Evolutionary conservation across 2,888 invertebrate species (phyloP), one percentile per base, ranked within the genome.

Genomic region (Minunthozetes semirufus): DNA sequence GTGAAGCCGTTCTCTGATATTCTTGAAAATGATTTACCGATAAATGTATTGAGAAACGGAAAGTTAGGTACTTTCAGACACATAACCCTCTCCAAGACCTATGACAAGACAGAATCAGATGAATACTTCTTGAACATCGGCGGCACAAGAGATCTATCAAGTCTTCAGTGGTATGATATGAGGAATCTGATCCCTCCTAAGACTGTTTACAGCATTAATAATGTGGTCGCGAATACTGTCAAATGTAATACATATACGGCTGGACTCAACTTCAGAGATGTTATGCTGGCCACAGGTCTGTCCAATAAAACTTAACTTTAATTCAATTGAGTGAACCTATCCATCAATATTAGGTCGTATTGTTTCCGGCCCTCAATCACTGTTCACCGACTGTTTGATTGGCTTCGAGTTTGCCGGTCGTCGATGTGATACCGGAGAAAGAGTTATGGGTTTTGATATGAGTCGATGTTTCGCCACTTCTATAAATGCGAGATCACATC

Each of bases 361-460:
- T 11, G 50, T 33, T 97, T 92, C 97, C 81, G 94, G 93, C 86
- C 93, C 92, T 74, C 90, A 90, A 72, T 86, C 89, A 17, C 5
- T 63, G 66, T 81, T 82, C 68, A 87, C 91, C 86, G 97, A 98
- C 80, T 96, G 96, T 84, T 90, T 97, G 79, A 86, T 96, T 75
- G 96, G 96, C 61, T 86, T 95, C 80, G 96, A 97, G 84, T 96
- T 95, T 84, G 88, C 94, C 77, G 96, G 96, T 0, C 75, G 78
- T 33, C 87, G 90, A 22, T 87, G 90, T 80, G 84, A 87, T 0
- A 81, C 83, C 74, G 94, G 93, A 15, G 85, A 86, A 73, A 87
- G 94, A 78, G 89, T 95, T 0, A 95, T 96, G 94, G 94, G 94
- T 79, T 91, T 94, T 88, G 89, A 94, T 19, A 89, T 90, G 50